Conservation (phyloP, 23 tunicate genomes). For the Oikopleura vanhoeffeni region DNA sequence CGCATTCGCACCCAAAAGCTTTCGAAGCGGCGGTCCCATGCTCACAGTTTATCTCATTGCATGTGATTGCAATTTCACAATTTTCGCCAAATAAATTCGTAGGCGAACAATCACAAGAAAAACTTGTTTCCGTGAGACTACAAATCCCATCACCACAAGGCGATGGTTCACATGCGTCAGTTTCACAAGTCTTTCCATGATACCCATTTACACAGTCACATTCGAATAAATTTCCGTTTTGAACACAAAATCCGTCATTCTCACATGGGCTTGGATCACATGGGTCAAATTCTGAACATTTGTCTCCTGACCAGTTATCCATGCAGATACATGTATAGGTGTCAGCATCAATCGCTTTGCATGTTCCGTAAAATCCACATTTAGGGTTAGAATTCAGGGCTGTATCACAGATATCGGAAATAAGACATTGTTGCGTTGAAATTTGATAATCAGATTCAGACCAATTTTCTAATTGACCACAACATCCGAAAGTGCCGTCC, state of each 20-base stretch:
- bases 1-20: too few relatives aligned
- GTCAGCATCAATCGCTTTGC: background rate
- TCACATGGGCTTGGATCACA: slow-evolving; percentile 57
- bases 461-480: background rate
- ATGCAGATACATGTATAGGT: background rate
- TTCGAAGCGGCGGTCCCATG: too few relatives aligned
- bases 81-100: background rate
- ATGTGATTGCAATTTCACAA: too few relatives aligned
- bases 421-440: background rate
- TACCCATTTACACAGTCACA: background rate
- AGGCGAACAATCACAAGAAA: background rate
- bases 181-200: background rate
- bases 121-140: background rate
- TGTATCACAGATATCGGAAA: background rate
- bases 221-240: background rate
- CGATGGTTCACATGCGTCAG: background rate
- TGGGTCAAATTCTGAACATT: slow-evolving; percentile 31
- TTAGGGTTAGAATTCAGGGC: background rate
- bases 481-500: background rate
- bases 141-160: background rate
- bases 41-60: background rate
- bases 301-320: background rate
- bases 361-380: background rate
- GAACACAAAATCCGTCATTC: slow-evolving; percentile 34
- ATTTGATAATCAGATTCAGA: background rate